Base-by-base conservation (phyloP, 2,797 vertebrate species). In the Cyprinodon diabolis region DNA sequence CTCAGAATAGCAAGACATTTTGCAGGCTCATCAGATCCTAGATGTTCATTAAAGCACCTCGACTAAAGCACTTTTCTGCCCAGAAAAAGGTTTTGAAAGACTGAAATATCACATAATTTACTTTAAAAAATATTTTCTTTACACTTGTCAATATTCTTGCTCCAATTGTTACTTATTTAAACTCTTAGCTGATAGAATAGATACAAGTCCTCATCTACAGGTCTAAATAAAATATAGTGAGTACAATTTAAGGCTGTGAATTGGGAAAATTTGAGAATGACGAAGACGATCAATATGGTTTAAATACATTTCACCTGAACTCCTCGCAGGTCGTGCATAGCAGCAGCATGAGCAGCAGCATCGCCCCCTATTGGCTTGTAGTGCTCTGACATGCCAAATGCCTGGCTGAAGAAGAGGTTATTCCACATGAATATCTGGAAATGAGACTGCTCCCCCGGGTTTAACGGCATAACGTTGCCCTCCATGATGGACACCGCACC, bases 391-490 rank as follows among this genome's bases (percentile, higher is more conserved):
- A 97, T 95, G 0, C 98, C 97, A 0, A 97, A 97, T 69, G 96
- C 97, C 84, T 98, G 89, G 91, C 97, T 99, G 92, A 99, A 97
- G 95, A 99, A 98, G 79, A 98, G 96, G 89, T 97, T 98, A 93
- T 98, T 98, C 97, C 98, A 99, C 88, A 98, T 96, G 84, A 97
- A 99, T 96, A 98, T 97, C 89, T 99, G 98, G 95, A 97, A 96
- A 77, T 95, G 96, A 85, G 96, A 96, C 62, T 96, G 96, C 82
- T 98, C 97, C 0, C 96, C 95, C 3, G 97, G 98, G 84, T 99
- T 99, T 80, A 99, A 95, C 45, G 97, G 96, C 96, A 98, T 96
- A 81, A 98, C 95, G 0, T 98, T 98, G 48, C 98, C 97, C 0
- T 99, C 98, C 0, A 98, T 93, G 69, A 99, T 96, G 0, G 97